These are phyloP conservation scores for Leptopilina myrica DNA, from an alignment of 2,888 invertebrate species.

Conservation along the genomic window DNA sequence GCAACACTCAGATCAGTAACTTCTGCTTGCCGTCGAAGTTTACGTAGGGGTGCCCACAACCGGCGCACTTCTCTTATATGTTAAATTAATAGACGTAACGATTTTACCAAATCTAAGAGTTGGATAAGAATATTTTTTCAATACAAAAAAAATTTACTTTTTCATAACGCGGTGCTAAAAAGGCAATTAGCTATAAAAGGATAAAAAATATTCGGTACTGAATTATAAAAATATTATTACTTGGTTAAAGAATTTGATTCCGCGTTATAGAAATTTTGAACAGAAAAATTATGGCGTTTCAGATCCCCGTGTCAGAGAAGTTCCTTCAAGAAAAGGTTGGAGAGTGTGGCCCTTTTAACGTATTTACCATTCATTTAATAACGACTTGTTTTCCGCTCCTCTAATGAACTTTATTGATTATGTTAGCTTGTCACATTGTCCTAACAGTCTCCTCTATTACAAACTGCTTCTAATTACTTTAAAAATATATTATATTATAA, in stretches of 20 bases:
- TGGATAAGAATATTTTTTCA: too few relatives aligned
- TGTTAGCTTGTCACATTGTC: constrained; percentile 67
- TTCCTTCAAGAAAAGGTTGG: constrained; percentile 76
- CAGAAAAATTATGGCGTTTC: constrained; percentile 74
- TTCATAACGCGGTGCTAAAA: too few relatives aligned
- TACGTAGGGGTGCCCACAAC: too few relatives aligned
- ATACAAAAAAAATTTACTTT: too few relatives aligned
- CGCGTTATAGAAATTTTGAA: constrained; percentile 64
- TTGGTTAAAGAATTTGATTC: constrained; percentile 41
- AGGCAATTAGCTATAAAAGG: not conserved
- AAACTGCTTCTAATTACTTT: constrained; percentile 65
- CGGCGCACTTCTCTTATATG: too few relatives aligned
- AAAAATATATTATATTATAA: not conserved
- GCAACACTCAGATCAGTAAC: too few relatives aligned
- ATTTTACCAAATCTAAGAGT: too few relatives aligned
- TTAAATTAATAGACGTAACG: too few relatives aligned
- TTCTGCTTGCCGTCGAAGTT: too few relatives aligned
- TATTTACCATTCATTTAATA: constrained; percentile 72
- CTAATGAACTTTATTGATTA: constrained; percentile 64
- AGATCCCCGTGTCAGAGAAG: constrained; percentile 76
- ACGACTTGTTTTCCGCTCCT: constrained; percentile 71
- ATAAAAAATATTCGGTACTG: constrained; percentile 14
- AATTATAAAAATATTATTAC: constrained; percentile 24
- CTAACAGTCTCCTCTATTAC: constrained; percentile 68
- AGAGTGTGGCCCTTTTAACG: constrained; percentile 73